Base-by-base conservation (phyloP, 2,888 invertebrate species). In the Andrena fulva region DNA sequence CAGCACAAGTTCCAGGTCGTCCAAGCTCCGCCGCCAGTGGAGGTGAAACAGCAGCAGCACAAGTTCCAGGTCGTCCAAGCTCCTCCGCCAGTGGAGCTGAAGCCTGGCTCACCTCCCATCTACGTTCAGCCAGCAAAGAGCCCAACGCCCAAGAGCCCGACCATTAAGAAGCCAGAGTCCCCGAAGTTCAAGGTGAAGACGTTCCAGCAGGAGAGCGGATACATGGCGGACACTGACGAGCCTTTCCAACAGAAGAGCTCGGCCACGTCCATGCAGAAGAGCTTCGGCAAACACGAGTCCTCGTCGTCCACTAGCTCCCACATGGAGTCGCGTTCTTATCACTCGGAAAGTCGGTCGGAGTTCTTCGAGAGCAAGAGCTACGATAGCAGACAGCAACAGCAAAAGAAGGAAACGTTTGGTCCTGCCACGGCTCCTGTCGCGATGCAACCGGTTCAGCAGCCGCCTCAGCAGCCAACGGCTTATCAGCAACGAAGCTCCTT, bases 171-270 rank as follows among this genome's bases (percentile, higher is more conserved):
- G 84, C 94, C 95, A 0, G 95, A 95, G 64, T 95, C 95, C 2
- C 95, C 95, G 0, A 95, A 95, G 91, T 91, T 94, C 20, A 95
- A 95, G 89, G 93, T 94, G 70, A 95, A 95, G 89, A 90, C 91
- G 42, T 93, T 94, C 69, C 93, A 94, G 31, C 91, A 93, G 80
- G 96, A 96, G 79, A 96, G 95, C 89, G 96, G 96, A 12, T 96
- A 96, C 89, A 96, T 96, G 93, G 96, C 96, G 1, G 96, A 96
- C 89, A 96, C 96, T 0, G 96, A 96, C 86, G 96, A 96, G 87
- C 95, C 96, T 2, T 94, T 95, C 20, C 92, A 91, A 12, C 92
- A 93, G 29, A 89, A 81, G 52, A 75, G 75, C 0, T 86, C 84
- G 0, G 74, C 62, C 10, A 78, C 81, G 3, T 82, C 77, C 5